These are phyloP conservation scores for Sinotaia quadrata DNA, from an alignment of 2,888 invertebrate genomes.

Conservation along the genomic window DNA sequence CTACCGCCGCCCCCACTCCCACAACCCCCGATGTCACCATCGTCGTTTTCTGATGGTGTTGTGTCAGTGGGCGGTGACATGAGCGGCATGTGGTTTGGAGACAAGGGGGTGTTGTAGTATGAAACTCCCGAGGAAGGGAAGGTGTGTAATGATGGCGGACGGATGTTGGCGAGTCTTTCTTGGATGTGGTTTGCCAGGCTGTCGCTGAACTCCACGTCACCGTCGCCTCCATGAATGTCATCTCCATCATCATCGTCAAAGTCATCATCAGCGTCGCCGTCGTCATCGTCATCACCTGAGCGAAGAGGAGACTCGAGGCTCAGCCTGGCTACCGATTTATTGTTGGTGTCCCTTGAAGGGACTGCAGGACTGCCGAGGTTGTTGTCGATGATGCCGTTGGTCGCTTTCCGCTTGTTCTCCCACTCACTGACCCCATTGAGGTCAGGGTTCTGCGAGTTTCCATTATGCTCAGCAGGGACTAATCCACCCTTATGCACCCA, in stretches of 20 bases:
- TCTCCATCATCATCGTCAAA: slow-evolving; percentile 9
- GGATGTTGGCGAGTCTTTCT: neutral
- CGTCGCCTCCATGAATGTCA: neutral
- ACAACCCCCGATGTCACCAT: slow-evolving; percentile 50
- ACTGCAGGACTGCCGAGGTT: slow-evolving; percentile 19
- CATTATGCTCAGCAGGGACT: slow-evolving; percentile 22
- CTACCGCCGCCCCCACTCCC: slow-evolving; percentile 18
- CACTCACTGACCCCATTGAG: slow-evolving; percentile 11
- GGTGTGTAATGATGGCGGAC: neutral
- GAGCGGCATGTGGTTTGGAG: slow-evolving; percentile 20
- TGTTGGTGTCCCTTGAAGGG: slow-evolving; percentile 45
- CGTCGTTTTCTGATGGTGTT: slow-evolving; percentile 62
- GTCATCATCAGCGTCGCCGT: neutral
- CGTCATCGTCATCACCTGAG: slow-evolving; percentile 46
- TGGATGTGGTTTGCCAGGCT: slow-evolving; percentile 43
- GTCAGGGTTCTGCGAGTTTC: slow-evolving; percentile 17
- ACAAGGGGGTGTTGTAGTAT: neutral
- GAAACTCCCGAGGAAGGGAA: neutral
- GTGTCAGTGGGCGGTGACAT: slow-evolving; percentile 55
- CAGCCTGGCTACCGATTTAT: no score
- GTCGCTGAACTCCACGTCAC: slow-evolving; percentile 52
- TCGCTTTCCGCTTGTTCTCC: slow-evolving; percentile 25
- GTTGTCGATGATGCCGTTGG: slow-evolving; percentile 30
- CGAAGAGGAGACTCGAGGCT: slow-evolving; percentile 50
- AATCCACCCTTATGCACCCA: slow-evolving; percentile 1